Conservation (phyloP, 1,140 invertebrate species). For the Acromyrmex echinatior region DNA sequence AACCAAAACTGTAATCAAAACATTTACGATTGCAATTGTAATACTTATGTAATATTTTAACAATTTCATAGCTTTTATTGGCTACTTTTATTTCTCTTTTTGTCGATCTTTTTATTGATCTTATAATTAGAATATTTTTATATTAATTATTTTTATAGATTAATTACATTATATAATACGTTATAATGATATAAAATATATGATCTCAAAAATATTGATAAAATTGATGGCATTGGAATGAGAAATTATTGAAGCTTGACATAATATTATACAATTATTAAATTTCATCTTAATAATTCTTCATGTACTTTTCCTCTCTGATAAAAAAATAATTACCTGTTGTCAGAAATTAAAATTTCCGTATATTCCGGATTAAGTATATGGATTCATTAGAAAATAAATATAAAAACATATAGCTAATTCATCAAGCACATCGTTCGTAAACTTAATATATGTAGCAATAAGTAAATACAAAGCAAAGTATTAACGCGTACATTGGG, state of each 20-base stretch:
- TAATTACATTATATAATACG: no score
- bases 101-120: no score
- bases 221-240: not conserved
- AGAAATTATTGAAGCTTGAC: not conserved
- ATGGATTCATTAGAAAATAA: not conserved
- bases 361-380: not conserved
- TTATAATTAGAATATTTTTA: no score
- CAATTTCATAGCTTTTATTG: no score
- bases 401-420: not conserved
- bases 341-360: not conserved
- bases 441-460: not conserved
- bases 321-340: not conserved
- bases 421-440: not conserved
- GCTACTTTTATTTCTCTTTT: no score
- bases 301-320: not conserved
- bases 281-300: not conserved
- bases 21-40: no score
- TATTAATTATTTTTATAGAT: no score
- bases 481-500: constrained; percentile 17
- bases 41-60: no score
- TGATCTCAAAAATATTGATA: not conserved
- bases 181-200: not conserved
- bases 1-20: no score
- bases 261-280: not conserved
- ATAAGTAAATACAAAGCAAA: not conserved